Evolutionary conservation across 2,113 vertebrate genomes (phyloP), one percentile per base, ranked within the genome.

Genomic region (Aviceda subcristata): DNA sequence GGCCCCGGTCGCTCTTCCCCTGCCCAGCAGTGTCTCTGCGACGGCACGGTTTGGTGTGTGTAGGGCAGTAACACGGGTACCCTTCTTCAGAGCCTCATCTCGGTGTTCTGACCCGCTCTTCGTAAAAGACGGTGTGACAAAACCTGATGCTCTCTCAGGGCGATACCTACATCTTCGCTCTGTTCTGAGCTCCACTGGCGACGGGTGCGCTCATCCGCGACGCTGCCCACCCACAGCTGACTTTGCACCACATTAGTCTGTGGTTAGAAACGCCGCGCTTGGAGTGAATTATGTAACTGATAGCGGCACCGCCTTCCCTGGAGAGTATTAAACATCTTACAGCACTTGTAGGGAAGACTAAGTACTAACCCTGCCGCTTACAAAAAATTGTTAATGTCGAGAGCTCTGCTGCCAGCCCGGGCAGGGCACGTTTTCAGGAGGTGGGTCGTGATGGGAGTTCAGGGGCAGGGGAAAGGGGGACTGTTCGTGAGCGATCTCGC

Each of bases 371-470:
- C 32, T 62, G 22, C 24, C 59, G 2, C n/a, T 91, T 78, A 23
- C n/a, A 21, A 10, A 38, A 51, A 68, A 45, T 2, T 4, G 1
- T 23, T 75, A 56, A 23, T 76, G 57, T 9, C 4, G 9, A 69
- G 17, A 59, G 3, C 8, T 51, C 24, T 59, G 17, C 29, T 3
- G 5, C 22, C 16, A 34, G 11, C 45, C 24, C 50, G 17, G 27
- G 29, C 20, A 50, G 41, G 34, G 8, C 16, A 59, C 0, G 0
- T 68, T 85, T 92, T 82, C 39, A 73, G 66, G 11, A 48, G 34
- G 3, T 3, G 7, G 3, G 7, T 77, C 14, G 12, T 59, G 74
- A 30, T 1, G 0, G 15, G 17, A 76, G 26, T 6, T 14, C 45
- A 62, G 60, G 5, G 12, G 27, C 12, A 53, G 9, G 3, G 11